Percentiles rank a stretch among this genome's conserved stretches.
phyloP scores from a whole-genome alignment of 2,888 invertebrate species.

The Herminia tarsipennalis region DNA sequence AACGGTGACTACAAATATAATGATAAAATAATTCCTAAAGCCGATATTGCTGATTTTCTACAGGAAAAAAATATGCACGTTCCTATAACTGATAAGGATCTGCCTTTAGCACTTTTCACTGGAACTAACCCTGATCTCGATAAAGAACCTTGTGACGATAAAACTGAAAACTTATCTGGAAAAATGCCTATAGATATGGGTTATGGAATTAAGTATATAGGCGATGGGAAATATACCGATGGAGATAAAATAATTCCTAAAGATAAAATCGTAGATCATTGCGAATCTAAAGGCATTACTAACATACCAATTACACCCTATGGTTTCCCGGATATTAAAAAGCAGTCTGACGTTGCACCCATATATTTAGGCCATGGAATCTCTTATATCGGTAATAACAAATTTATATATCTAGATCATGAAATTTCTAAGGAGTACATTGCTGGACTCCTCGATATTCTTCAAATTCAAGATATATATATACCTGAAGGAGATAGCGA shows the following conservation, averaged over 20 bases:
- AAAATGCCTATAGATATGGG: not conserved
- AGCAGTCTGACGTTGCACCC: slow-evolving; percentile 1
- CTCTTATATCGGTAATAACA: slow-evolving; percentile 1
- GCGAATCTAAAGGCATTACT: not conserved
- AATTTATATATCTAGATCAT: slow-evolving; percentile 8
- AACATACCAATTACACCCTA: not conserved
- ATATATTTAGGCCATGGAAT: slow-evolving; percentile 6
- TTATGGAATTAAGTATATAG: not conserved
- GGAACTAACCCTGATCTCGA: not conserved
- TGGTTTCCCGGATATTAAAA: not conserved
- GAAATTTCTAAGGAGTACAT: slow-evolving; percentile 2
- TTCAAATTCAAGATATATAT: not conserved
- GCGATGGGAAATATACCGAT: not conserved
- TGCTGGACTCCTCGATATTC: slow-evolving; percentile 5
- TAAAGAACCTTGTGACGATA: not conserved
- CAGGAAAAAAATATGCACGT: not conserved
- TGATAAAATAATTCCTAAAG: not conserved
- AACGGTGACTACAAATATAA: slow-evolving; percentile 1
- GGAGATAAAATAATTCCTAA: not conserved
- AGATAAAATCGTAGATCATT: not conserved
- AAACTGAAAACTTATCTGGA: not conserved
- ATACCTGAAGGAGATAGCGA: not conserved
- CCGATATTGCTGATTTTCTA: not conserved
- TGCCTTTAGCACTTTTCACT: not conserved
- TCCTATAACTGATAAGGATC: not conserved